Evolutionary conservation across 1,140 invertebrate genomes (phyloP), one percentile per base, ranked within the genome.

Genomic region (Drosophila nasuta): DNA sequence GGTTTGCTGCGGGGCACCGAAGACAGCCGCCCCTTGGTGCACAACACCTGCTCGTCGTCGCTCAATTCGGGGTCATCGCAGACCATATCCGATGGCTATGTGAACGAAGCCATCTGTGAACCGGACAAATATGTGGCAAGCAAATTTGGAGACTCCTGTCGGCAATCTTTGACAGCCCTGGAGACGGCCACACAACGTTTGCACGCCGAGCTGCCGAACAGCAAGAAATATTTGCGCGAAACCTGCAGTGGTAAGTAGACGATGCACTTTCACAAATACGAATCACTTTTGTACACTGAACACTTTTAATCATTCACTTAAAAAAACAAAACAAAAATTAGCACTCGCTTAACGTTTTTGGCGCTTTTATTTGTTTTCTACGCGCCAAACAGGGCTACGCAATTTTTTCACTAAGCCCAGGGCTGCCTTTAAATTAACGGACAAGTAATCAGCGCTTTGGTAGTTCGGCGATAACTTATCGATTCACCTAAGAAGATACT

Each of bases 91-190:
- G 95, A 96, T 35, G 96, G 96, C 30, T 96, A 96, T 93, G 96
- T 96, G 75, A 96, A 96, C 93, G 96, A 97, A 92, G 94, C 94
- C 73, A 95, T 94, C 63, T 94, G 94, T 4, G 94, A 95, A 72
- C 93, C 94, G 7, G 94, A 94, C 75, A 93, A 92, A 75, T 85
- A 92, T 63, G 91, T 93, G 58, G 90, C 92, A n/a, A 92, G 81
- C 71, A 92, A 92, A 75, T 93, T 92, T 54, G 92, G 92, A 15
- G 92, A 93, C 69, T 93, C 92, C 11, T 93, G 92, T 56, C 82
- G 91, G 3, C 92, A 93, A 76, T 92, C 92, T n/a, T 68, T 93
- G 45, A 92, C 89, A 7, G 91, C 91, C 1, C 57, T 92, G 64
- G 85, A 91, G 57, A 77, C 78, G 51, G 90, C 91, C 65, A 90